Base-by-base conservation (phyloP, 1,140 invertebrate species). In the Heterodera schachtii region DNA sequence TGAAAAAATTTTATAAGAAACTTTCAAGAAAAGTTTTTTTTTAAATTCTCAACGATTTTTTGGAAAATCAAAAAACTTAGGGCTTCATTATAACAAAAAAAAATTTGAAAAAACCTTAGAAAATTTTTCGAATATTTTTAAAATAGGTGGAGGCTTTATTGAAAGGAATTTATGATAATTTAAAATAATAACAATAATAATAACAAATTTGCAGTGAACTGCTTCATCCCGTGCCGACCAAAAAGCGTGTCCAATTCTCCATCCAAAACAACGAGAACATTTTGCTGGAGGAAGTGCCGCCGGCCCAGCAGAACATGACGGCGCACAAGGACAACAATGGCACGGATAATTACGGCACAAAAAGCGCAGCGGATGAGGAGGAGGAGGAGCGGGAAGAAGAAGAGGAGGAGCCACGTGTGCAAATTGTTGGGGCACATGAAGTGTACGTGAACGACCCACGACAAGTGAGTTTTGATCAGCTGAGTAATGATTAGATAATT, bases 371-470 rank as follows among this genome's bases (percentile, higher is more conserved):
- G 4, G 67, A 41, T 52, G 71, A 49, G 16, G 67, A 47, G 47
- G 69, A 74, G 44, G 71, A 49, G 44, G 52, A 83, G 43, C 60
- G 43, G 5, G 71, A 76, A 16, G 83, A 87, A 47, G 66, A 21
- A 21, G 77, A 81, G 13, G 21, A 67, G 4, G 85, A 87, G 57
- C 86, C 78, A 0, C 75, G 86, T 19, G 82, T 67, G n/a, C 84
- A 87, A 52, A 79, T 87, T 9, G n/a, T 91, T 75, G 91, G 91
- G 19, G 85, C 90, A 2, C 90, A 91, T 81, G 91, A 92, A 86
- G 87, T 92, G 4, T 92, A 92, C 83, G 69, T 71, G 41, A 87
- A 91, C 19, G 91, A 92, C 81, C 91, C 91, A 1, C 83, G 91
- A 16, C 86, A 86, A 19, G 57, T 64, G 6, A 11, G 6, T 52